A percentile compares a stretch with the other conserved stretches of the same genome.
Conservation (phyloP, 1,140 invertebrate genomes). For the Psix sp. region DNA sequence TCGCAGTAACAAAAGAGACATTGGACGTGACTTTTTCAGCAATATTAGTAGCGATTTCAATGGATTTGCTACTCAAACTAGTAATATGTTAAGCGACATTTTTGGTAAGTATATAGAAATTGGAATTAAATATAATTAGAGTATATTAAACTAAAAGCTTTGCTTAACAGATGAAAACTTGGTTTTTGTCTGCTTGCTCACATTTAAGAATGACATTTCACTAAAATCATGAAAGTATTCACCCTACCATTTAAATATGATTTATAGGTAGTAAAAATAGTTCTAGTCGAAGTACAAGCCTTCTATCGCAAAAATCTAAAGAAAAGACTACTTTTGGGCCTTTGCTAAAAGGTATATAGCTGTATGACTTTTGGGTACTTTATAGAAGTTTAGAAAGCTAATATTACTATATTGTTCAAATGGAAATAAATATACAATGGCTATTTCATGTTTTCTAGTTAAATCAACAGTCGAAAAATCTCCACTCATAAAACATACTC, state of each 20-base stretch:
- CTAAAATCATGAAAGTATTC: too few species aligned
- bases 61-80: slow-evolving; percentile 91
- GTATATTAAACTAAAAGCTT: slow-evolving; percentile 6
- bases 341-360: slow-evolving; percentile 81
- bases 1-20: slow-evolving; percentile 69
- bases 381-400: not conserved
- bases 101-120: slow-evolving; percentile 81
- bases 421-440: not conserved
- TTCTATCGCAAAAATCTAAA: slow-evolving; percentile 75
- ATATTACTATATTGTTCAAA: not conserved
- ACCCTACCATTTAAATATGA: too few species aligned
- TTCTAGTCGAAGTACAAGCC: slow-evolving; percentile 67
- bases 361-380: not conserved
- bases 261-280: slow-evolving; percentile 74
- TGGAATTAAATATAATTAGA: too few species aligned
- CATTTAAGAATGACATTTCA: too few species aligned
- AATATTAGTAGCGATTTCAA: slow-evolving; percentile 93
- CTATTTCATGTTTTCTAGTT: slow-evolving; percentile 19
- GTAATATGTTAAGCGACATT: slow-evolving; percentile 93
- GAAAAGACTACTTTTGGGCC: slow-evolving; percentile 85
- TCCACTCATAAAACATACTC: slow-evolving; percentile 90
- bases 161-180: too few species aligned
- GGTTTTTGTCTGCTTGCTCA: too few species aligned
- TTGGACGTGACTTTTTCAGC: slow-evolving; percentile 90
- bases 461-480: slow-evolving; percentile 88